Conservation (phyloP, 2,113 vertebrate species). For the Sminthopsis crassicaudata region DNA sequence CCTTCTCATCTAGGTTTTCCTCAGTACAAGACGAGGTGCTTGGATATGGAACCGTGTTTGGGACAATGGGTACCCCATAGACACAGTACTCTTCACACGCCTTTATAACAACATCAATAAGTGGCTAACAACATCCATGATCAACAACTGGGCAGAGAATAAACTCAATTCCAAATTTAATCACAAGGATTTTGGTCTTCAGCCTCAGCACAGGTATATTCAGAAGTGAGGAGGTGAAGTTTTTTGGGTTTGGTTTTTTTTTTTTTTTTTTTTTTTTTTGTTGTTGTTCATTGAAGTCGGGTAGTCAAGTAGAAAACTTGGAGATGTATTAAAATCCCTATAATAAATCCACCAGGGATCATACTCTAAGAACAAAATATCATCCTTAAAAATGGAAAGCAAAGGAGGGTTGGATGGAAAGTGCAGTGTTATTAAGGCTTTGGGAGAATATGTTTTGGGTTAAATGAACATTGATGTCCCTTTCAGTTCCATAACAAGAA, state of each 20-base stretch:
- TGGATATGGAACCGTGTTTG: conserved; percentile 87
- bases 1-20: conserved; percentile 86
- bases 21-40: conserved; percentile 87
- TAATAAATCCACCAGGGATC: conserved; percentile 7
- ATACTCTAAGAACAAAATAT: no score
- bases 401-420: conserved; percentile 35
- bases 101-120: conserved; percentile 14
- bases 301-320: background rate
- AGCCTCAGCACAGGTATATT: conserved; percentile 87
- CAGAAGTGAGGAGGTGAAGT: no score
- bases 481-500: background rate
- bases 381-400: background rate
- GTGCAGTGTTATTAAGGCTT: background rate
- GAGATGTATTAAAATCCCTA: background rate
- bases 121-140: background rate
- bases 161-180: conserved; percentile 83
- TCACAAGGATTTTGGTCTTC: conserved; percentile 86
- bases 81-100: conserved; percentile 54
- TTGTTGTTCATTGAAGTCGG: background rate
- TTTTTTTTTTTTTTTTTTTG: no score
- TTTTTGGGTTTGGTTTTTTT: background rate
- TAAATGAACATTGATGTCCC: background rate
- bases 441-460: background rate
- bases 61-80: conserved; percentile 62
- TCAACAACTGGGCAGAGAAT: conserved; percentile 80